phyloP scores from a whole-genome alignment of 1,140 invertebrate genomes.

The Cyrtorhinus lividipennis region DNA sequence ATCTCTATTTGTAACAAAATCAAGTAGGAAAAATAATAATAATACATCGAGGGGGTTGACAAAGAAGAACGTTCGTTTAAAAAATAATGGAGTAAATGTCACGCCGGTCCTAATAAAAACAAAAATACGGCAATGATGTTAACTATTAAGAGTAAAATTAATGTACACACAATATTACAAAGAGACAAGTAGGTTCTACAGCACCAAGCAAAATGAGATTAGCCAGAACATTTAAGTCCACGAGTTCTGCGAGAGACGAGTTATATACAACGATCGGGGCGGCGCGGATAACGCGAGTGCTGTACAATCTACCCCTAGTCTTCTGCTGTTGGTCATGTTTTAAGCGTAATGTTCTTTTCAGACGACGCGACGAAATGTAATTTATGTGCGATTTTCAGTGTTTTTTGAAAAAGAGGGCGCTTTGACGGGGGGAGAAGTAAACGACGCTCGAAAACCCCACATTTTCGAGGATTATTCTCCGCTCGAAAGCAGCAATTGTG shows the following conservation, averaged over 20 bases:
- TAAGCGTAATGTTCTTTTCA: conserved; percentile 18
- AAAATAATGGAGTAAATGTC: too few relatives aligned
- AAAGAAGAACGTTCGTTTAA: too few relatives aligned
- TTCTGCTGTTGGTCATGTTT: conserved; percentile 19
- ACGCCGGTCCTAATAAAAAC: background rate
- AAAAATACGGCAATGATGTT: background rate
- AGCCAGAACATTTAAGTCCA: conserved; percentile 7
- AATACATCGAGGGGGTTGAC: background rate
- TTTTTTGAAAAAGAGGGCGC: too few relatives aligned
- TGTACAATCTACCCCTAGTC: conserved; percentile 17
- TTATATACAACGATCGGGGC: background rate
- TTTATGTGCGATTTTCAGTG: too few relatives aligned
- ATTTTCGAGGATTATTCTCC: conserved; percentile 3
- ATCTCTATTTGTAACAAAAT: background rate
- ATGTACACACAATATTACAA: conserved; percentile 7
- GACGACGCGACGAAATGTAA: too few relatives aligned
- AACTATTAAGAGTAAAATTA: conserved; percentile 9
- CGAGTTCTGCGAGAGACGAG: background rate
- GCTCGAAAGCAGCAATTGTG: too few relatives aligned
- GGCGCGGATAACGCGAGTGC: background rate
- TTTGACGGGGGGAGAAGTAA: too few relatives aligned
- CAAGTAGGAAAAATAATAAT: background rate
- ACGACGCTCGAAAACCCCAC: conserved; percentile 9
- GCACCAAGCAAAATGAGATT: conserved; percentile 14
- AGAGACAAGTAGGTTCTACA: conserved; percentile 15